These are phyloP conservation scores for Drosophila ficusphila DNA, from an alignment of 1,140 invertebrate genomes.

Conservation along the genomic window DNA sequence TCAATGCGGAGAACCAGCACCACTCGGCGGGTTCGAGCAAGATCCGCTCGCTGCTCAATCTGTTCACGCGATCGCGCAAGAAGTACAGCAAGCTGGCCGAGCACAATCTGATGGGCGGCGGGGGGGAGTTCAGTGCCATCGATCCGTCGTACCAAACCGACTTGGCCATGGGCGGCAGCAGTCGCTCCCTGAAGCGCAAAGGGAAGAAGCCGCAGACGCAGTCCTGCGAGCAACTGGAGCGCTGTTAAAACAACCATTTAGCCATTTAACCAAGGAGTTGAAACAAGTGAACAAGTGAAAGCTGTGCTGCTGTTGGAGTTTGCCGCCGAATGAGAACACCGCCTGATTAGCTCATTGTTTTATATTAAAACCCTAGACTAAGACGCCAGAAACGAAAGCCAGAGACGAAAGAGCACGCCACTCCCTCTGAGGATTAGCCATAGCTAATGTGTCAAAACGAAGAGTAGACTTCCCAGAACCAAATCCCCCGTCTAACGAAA, in stretches of 20 bases:
- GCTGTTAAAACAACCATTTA: slow-evolving; percentile 35
- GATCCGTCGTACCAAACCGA: slow-evolving; percentile 61
- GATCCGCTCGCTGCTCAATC: slow-evolving; percentile 54
- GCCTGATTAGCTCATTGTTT: slow-evolving; percentile 59
- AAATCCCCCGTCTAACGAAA: slow-evolving; percentile 16
- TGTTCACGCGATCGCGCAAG: slow-evolving; percentile 69
- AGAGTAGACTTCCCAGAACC: not conserved
- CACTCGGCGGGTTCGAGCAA: slow-evolving; percentile 59
- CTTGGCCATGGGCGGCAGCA: not conserved
- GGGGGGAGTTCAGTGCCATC: slow-evolving; percentile 54
- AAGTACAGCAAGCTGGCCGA: slow-evolving; percentile 76
- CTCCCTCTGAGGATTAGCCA: not conserved
- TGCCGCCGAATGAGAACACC: slow-evolving; percentile 12
- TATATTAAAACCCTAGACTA: slow-evolving; percentile 78
- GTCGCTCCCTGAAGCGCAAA: slow-evolving; percentile 45
- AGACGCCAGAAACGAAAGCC: slow-evolving; percentile 23
- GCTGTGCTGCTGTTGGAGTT: slow-evolving; percentile 31
- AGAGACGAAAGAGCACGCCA: not conserved
- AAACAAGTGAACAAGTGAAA: too few species aligned
- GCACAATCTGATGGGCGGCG: slow-evolving; percentile 31
- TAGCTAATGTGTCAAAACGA: not conserved
- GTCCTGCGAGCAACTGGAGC: slow-evolving; percentile 79
- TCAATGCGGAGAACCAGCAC: slow-evolving; percentile 39
- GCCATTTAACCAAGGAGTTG: too few species aligned
- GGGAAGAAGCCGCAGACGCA: slow-evolving; percentile 70